Evolutionary conservation across 2,797 vertebrate genomes (phyloP), one percentile per base, ranked within the genome.

Genomic region (Arnoldichthys spilopterus): DNA sequence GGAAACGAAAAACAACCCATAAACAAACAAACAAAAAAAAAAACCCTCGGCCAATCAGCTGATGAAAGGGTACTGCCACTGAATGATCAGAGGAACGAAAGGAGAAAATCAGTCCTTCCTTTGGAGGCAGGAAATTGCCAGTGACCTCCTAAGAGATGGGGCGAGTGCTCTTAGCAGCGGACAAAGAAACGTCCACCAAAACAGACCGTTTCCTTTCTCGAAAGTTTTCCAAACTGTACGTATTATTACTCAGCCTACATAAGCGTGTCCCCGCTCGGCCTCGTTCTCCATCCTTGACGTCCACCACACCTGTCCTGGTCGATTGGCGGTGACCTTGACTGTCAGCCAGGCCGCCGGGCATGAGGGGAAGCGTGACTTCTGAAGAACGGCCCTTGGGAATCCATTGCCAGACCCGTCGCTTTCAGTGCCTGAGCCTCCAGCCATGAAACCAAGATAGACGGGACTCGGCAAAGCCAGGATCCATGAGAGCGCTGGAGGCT

Each of bases 381-480:
- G 84, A 92, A 90, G 89, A 88, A 87, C 81, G n/a, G 70, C 88
- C 85, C 72, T 56, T 9, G 66, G 84, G 81, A 88, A 43, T 71
- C 79, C 79, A 79, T 74, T 18, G 28, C 77, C 72, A 37, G n/a
- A n/a, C 85, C 72, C 78, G 77, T 68, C 81, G 64, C 77, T 56
- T 74, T 74, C 58, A 72, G 54, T 54, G 45, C 7, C 30, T 51
- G 32, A 20, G 30, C 20, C 56, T 34, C 53, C 63, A 76, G 62
- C 76, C 2, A 53, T 7, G 54, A 49, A 54, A 66, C 40, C 62
- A 34, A 79, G 76, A 83, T 77, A 72, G 74, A 82, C 47, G 45
- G 22, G 77, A 43, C 62, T 34, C 28, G 37, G 15, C n/a, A 68
- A 22, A 28, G 1, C 59, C 37, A 53, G 30, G 76, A 62, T 71